Percentiles rank a stretch among this genome's conserved stretches.
Conservation (phyloP, 2,888 invertebrate species). For the Ophion ventricosus region DNA sequence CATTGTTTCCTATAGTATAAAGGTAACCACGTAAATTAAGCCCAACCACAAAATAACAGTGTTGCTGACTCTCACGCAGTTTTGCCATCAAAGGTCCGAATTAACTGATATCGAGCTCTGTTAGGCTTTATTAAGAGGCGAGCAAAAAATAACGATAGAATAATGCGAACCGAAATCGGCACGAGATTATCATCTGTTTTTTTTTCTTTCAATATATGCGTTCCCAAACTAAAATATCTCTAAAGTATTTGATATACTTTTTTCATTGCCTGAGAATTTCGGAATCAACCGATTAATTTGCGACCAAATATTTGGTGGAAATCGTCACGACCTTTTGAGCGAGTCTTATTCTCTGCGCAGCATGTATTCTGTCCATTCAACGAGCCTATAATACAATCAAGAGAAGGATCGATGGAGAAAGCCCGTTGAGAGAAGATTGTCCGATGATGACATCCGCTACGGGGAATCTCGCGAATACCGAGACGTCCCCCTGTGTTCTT, state of each 20-base stretch:
- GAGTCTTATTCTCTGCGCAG: conserved; percentile 61
- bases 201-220: neutral
- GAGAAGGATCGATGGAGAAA: conserved; percentile 37
- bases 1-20: too few relatives aligned
- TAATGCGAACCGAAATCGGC: neutral
- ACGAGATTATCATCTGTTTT: neutral
- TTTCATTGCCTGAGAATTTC: conserved; percentile 14
- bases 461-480: conserved; percentile 78
- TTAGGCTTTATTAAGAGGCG: neutral
- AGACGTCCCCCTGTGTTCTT: conserved; percentile 82
- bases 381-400: conserved; percentile 43
- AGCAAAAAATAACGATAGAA: neutral
- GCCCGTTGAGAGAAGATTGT: conserved; percentile 72
- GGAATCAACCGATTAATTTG: conserved; percentile 9
- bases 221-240: neutral
- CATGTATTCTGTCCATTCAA: conserved; percentile 62
- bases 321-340: conserved; percentile 30
- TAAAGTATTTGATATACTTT: conserved; percentile 28
- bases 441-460: conserved; percentile 73
- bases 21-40: too few relatives aligned
- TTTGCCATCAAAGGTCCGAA: neutral
- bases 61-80: too few relatives aligned
- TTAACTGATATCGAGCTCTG: neutral
- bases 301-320: conserved; percentile 35
- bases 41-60: too few relatives aligned